Conservation (phyloP, 2,797 vertebrate genomes). For the Mormyrus proboscirostris region DNA sequence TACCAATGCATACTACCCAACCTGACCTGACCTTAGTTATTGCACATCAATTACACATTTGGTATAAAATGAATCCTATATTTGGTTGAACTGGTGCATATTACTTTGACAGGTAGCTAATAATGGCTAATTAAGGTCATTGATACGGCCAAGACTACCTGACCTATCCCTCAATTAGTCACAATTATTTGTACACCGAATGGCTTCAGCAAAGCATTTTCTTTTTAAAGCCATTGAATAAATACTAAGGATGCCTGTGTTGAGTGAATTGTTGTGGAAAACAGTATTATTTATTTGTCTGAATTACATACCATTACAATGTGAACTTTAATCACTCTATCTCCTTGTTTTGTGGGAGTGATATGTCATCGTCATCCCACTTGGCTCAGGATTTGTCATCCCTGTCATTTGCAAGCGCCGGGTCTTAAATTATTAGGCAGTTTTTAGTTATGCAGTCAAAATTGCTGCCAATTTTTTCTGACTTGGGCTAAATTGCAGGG, state of each 20-base stretch:
- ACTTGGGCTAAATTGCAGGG: neutral
- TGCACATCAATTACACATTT: neutral
- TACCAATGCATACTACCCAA: neutral
- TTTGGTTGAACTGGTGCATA: neutral
- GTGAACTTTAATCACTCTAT: neutral
- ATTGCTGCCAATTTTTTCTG: neutral
- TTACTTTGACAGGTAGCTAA: neutral
- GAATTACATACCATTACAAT: neutral
- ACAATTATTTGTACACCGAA: neutral
- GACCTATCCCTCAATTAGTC: neutral
- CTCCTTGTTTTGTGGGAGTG: neutral
- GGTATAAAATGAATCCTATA: neutral
- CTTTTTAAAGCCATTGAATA: neutral
- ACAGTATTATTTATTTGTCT: neutral
- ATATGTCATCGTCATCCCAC: neutral
- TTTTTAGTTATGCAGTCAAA: neutral
- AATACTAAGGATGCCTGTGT: neutral
- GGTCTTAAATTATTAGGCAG: neutral
- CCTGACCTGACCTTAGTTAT: neutral
- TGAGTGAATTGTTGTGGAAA: neutral
- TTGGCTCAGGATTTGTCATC: neutral
- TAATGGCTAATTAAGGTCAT: neutral
- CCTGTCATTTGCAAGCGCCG: neutral
- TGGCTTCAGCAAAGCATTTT: neutral
- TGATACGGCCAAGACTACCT: neutral